Evolutionary conservation across 2,113 vertebrate genomes (phyloP).

Genomic region (Erythrolamprus reginae): DNA sequence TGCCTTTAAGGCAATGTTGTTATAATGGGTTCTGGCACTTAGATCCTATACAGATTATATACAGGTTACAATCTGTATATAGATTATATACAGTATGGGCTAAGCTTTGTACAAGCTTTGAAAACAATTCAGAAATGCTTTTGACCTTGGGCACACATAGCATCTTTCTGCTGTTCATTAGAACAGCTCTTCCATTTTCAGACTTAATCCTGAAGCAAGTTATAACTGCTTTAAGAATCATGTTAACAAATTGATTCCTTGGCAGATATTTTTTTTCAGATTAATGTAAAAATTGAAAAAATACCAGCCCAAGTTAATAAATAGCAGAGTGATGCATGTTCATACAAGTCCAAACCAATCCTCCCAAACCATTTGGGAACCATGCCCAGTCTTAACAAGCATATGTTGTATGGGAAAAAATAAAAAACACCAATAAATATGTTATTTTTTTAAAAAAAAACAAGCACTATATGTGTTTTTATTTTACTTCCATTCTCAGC

Average conservation of each 20-base stretch:
- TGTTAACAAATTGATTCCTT: not conserved
- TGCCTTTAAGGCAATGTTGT: no score
- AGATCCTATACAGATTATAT: no score
- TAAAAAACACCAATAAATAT: no score
- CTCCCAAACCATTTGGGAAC: not conserved
- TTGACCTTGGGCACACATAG: not conserved
- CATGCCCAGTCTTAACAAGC: not conserved
- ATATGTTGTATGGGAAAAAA: no score
- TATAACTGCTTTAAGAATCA: not conserved
- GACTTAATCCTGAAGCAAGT: not conserved
- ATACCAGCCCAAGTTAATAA: not conserved
- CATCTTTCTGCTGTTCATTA: not conserved
- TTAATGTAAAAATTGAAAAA: not conserved
- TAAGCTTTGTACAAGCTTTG: not conserved
- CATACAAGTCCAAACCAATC: not conserved
- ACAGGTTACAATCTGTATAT: no score
- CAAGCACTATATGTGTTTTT: not conserved
- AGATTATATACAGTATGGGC: not conserved
- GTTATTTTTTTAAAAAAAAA: no score
- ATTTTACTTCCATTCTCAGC: not conserved
- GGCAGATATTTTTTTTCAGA: not conserved
- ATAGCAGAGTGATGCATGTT: not conserved
- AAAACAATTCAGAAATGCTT: not conserved
- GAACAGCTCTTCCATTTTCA: not conserved
- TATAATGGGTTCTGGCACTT: no score